Base-by-base conservation (phyloP, 2,797 vertebrate species). In the Alauda arvensis region DNA sequence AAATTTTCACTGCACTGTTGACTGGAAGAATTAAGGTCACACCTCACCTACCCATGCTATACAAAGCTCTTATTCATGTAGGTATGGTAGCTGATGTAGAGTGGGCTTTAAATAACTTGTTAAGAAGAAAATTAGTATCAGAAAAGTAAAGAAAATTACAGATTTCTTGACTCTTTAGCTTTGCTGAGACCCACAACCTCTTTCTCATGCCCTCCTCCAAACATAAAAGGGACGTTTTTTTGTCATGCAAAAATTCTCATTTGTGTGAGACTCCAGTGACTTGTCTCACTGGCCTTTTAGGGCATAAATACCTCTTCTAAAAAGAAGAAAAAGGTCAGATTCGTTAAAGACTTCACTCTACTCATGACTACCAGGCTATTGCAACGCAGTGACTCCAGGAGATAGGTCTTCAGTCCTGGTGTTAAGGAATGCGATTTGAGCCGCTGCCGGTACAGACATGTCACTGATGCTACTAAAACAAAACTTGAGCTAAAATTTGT, bases 391-490 rank as follows among this genome's bases (percentile, higher is more conserved):
- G 91, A 85, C 63, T 85, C 86, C 84, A 62, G 89, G 72, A 89
- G 88, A 92, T 55, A 89, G 65, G 87, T 88, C 55, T 92, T 59
- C 86, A 96, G 95, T 87, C 94, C 96, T 96, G 83, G 95, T 96
- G 96, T 96, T 96, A 96, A 97, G 97, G 97, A 97, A 97, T 98
- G 96, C 87, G 93, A 92, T 92, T 92, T 93, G 94, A 96, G 96
- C 89, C 88, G 76, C 52, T 95, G 96, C 97, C 94, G 81, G 97
- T 96, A 97, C 96, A 96, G 97, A 93, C 97, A 96, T 97, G 97
- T 97, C 97, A 96, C 95, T 95, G 96, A 96, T 95, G 96, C 96
- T 97, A 95, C 96, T 97, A 96, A 96, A 97, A 96, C 96, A 97
- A 96, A 96, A 96, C 95, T 72, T 43, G 92, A 96, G 94, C 95